Percentiles rank a stretch among this genome's conserved stretches.
Conservation (phyloP, 2,888 invertebrate genomes). For the Himalopsyche tibetana region DNA sequence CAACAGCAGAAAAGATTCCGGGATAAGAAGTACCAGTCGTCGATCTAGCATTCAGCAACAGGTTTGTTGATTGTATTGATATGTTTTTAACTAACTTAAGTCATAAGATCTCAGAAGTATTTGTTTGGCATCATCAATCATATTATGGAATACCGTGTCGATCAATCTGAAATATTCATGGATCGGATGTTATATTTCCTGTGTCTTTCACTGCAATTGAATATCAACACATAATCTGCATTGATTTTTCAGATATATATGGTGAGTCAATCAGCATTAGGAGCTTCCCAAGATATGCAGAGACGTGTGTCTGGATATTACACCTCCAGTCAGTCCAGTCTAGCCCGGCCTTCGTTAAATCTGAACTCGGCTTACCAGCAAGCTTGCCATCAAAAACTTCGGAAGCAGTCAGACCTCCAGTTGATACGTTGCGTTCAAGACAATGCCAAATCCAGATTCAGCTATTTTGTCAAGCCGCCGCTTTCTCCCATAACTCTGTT, state of each 20-base stretch:
- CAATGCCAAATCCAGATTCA: conserved; percentile 88
- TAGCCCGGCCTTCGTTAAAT: conserved; percentile 68
- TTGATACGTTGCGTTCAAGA: conserved; percentile 91
- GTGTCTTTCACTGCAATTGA: background rate
- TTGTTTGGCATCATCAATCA: too few relatives aligned
- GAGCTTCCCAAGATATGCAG: conserved; percentile 81
- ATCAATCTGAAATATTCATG: background rate
- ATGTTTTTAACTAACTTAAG: background rate
- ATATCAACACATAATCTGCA: background rate
- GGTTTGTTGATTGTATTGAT: conserved; percentile 73
- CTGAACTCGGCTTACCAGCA: conserved; percentile 80
- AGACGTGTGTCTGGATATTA: conserved; percentile 93
- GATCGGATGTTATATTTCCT: background rate
- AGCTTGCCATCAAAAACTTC: conserved; percentile 85
- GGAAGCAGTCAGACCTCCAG: conserved; percentile 93
- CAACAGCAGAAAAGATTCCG: conserved; percentile 92
- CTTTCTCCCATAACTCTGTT: conserved; percentile 88
- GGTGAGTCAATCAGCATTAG: conserved; percentile 79
- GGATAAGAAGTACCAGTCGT: conserved; percentile 89
- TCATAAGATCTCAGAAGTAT: background rate
- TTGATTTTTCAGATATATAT: conserved; percentile 77
- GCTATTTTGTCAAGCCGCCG: conserved; percentile 91
- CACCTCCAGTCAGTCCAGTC: conserved; percentile 88
- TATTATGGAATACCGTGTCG: too few relatives aligned
- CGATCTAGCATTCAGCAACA: conserved; percentile 91